phyloP scores from a whole-genome alignment of 1,140 invertebrate species.

The Piezodorus guildinii region DNA sequence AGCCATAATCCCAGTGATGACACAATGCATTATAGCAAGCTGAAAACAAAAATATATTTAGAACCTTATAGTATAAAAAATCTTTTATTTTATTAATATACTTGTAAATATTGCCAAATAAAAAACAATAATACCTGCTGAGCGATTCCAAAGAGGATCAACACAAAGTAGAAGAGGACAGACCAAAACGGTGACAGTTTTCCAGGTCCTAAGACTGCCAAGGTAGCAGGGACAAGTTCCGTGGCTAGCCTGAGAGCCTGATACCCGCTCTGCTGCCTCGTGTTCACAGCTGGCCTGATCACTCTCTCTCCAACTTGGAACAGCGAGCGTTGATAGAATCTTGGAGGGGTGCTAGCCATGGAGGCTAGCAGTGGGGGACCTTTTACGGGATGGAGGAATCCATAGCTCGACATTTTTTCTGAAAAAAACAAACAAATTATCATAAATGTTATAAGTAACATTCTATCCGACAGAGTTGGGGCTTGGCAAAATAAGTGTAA shows the following conservation, averaged over 20 bases:
- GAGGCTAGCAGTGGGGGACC: conserved; percentile 37
- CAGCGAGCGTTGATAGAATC: conserved; percentile 55
- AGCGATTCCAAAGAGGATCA: conserved; percentile 74
- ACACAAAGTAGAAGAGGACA: conserved; percentile 69
- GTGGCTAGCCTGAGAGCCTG: conserved; percentile 67
- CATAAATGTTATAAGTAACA: no score
- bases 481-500: no score
- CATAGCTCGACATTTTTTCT: conserved; percentile 63
- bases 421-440: conserved; percentile 31
- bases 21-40: conserved; percentile 66
- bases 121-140: conserved; percentile 47
- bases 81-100: neutral
- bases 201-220: conserved; percentile 54
- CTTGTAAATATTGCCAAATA: neutral
- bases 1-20: conserved; percentile 66
- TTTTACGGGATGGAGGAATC: conserved; percentile 47
- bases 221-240: conserved; percentile 71
- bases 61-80: neutral
- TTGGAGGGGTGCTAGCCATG: conserved; percentile 42
- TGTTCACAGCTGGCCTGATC: conserved; percentile 41
- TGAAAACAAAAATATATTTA: conserved; percentile 33
- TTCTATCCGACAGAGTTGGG: no score
- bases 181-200: conserved; percentile 70
- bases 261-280: conserved; percentile 52
- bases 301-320: conserved; percentile 59